phyloP scores from a whole-genome alignment of 2,888 invertebrate genomes.

The Blera fallax region DNA sequence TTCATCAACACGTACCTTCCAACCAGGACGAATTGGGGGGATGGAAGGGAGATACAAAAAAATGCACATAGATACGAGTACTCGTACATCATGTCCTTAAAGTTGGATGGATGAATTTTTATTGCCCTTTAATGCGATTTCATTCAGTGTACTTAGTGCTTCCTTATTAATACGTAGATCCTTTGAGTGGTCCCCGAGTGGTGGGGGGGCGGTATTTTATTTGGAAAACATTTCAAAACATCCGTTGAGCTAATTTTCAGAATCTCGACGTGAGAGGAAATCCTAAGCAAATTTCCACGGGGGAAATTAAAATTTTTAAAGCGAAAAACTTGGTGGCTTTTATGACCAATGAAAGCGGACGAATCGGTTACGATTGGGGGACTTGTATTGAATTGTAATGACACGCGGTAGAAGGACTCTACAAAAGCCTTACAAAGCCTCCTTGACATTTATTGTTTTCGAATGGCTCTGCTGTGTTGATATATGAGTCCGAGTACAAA shows the following conservation, averaged over 20 bases:
- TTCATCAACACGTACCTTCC: slow-evolving; percentile 68
- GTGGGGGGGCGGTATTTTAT: slow-evolving; percentile 4
- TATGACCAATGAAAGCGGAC: slow-evolving; percentile 34
- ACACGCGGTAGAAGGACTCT: neutral
- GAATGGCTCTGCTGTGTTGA: neutral
- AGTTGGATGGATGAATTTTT: slow-evolving; percentile 50
- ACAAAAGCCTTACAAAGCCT: neutral
- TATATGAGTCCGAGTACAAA: neutral
- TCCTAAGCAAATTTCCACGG: neutral
- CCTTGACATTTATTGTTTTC: slow-evolving; percentile 1
- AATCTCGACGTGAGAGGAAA: slow-evolving; percentile 47
- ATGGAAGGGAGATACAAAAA: neutral
- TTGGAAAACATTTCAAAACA: slow-evolving; percentile 42
- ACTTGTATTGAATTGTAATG: slow-evolving; percentile 60
- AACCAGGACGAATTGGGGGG: slow-evolving; percentile 41
- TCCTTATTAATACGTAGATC: slow-evolving; percentile 33
- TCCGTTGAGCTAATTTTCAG: slow-evolving; percentile 46
- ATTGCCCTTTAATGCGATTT: slow-evolving; percentile 59
- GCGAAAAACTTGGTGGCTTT: slow-evolving; percentile 43
- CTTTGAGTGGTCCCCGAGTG: neutral
- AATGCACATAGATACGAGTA: neutral
- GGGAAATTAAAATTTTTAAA: slow-evolving; percentile 58
- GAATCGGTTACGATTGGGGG: slow-evolving; percentile 3
- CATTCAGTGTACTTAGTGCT: slow-evolving; percentile 47
- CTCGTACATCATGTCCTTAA: neutral